phyloP scores from a whole-genome alignment of 1,140 invertebrate species.

The Drosophila dunni region DNA sequence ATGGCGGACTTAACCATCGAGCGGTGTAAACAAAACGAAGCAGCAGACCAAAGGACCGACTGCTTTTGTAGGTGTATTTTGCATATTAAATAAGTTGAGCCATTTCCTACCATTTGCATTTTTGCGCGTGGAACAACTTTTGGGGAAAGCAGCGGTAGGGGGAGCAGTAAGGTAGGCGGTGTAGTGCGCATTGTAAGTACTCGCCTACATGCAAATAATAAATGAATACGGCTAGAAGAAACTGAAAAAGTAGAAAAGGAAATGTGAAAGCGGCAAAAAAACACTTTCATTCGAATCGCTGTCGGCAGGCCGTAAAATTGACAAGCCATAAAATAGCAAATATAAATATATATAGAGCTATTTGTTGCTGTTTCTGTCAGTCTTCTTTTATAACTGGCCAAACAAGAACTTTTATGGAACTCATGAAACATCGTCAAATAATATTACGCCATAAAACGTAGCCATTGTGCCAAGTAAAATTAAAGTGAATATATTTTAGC shows the following conservation, averaged over 20 bases:
- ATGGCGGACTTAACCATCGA: not conserved
- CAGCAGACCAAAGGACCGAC: not conserved
- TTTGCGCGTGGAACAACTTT: slow-evolving; percentile 41
- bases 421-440: slow-evolving; percentile 23
- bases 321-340: slow-evolving; percentile 38
- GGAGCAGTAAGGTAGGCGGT: slow-evolving; percentile 8
- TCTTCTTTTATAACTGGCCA: not conserved
- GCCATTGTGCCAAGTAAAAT: slow-evolving; percentile 30
- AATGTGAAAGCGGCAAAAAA: slow-evolving; percentile 31
- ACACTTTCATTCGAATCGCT: slow-evolving; percentile 29
- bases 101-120: slow-evolving; percentile 16
- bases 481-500: slow-evolving; percentile 28
- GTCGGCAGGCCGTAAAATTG: slow-evolving; percentile 52
- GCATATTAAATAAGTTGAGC: slow-evolving; percentile 60
- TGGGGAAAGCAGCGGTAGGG: slow-evolving; percentile 13
- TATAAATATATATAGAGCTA: slow-evolving; percentile 9
- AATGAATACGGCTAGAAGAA: slow-evolving; percentile 38
- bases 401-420: slow-evolving; percentile 30
- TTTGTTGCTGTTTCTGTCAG: slow-evolving; percentile 7
- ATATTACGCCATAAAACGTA: slow-evolving; percentile 48
- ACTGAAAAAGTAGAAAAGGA: not conserved
- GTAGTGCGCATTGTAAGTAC: slow-evolving; percentile 44
- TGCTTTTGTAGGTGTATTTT: slow-evolving; percentile 36
- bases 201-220: slow-evolving; percentile 58
- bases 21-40: not conserved